Base-by-base conservation (phyloP, 2,888 invertebrate genomes). In the Ischnura elegans region DNA sequence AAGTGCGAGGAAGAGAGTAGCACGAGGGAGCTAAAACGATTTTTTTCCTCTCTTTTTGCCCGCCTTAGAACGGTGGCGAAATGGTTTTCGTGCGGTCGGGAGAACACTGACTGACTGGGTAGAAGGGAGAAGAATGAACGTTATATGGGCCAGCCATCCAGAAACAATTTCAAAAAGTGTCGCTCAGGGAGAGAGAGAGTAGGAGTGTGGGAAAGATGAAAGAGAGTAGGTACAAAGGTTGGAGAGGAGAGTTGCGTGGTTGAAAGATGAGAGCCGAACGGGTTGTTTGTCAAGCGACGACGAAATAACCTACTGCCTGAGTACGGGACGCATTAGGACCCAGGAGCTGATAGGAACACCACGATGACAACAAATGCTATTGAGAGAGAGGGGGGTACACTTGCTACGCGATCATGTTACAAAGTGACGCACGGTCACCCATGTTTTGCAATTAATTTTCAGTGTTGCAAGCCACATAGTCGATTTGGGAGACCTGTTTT, bases 121-220 rank as follows among this genome's bases (percentile, higher is more conserved):
- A 51, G 51, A 51, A 19, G 19, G 51, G 51, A 51, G 51, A 3
- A 19, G 51, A 51, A 51, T 51, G 76, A 76, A 76, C 36, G 76
- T n/a, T n/a, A n/a, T 36, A 36, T 36, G 76, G 76, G 76, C 25
- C 51, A 51, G 25, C 76, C 76, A 76, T 36, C 76, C 76, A 21
- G 76, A 76, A 76, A 36, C 76, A 76, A 76, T 76, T 76, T 76
- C 76, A 76, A 76, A 61, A 76, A 76, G 76, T 76, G 76, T 76
- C 0, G 76, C 36, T 13, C n/a, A 8, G n/a, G n/a, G n/a, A 61
- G 61, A 61, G 5, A n/a, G 2, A 61, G 25, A 61, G 25, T 25
- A 19, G 61, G 25, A 61, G 61, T 25, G 47, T 8, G 47, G 51
- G n/a, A n/a, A 6, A 61, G 61, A 61, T 61, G 61, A 61, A 61